Percentiles rank a stretch among this genome's conserved stretches.
Evolutionary conservation across 2,113 vertebrate genomes (phyloP).

Genomic region (Ibidorhyncha struthersii): DNA sequence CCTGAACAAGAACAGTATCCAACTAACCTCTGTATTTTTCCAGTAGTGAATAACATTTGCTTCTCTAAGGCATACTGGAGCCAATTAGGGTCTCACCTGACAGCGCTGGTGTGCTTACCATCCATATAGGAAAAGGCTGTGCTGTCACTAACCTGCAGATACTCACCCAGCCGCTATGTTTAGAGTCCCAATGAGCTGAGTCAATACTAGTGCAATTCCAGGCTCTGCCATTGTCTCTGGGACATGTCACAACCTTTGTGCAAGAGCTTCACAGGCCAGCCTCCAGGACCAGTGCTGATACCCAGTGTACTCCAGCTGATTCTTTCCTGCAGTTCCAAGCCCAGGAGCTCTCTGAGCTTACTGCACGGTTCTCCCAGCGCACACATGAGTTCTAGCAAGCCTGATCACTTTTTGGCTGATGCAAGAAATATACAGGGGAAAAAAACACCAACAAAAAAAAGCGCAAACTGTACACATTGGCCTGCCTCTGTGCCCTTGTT

Average conservation of each 20-base stretch:
- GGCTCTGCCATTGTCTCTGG: neutral
- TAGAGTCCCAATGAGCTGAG: neutral
- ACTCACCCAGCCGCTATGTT: neutral
- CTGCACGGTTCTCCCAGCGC: neutral
- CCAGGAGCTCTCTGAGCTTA: neutral
- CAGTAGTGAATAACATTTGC: neutral
- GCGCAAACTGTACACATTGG: neutral
- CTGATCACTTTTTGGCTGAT: neutral
- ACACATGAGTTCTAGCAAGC: neutral
- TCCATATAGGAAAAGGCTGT: accelerated
- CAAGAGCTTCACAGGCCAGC: neutral
- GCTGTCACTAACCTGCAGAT: neutral
- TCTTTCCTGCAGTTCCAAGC: neutral
- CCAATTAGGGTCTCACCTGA: neutral
- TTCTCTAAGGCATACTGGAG: neutral
- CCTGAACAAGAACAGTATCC: neutral
- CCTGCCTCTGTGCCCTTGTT: neutral
- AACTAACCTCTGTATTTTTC: neutral
- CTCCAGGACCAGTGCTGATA: neutral
- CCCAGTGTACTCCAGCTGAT: neutral
- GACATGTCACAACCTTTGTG: neutral
- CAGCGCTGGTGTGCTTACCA: neutral
- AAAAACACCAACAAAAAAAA: neutral
- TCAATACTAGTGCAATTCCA: neutral
- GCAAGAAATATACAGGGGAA: neutral